phyloP scores from a whole-genome alignment of 2,888 invertebrate genomes.

The Salpingus planirostris region DNA sequence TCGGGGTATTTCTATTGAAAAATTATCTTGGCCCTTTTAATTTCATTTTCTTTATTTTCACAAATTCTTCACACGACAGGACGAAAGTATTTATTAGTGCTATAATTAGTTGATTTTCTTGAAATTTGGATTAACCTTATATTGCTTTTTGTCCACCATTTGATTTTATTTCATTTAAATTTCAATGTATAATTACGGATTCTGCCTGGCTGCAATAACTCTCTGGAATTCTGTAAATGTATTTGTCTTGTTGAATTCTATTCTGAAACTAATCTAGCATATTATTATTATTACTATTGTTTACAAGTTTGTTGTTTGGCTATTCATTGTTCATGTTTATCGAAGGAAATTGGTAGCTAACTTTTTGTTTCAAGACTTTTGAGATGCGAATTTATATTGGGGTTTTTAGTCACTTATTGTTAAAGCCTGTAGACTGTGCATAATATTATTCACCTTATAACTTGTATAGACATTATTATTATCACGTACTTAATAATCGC shows the following conservation, averaged over 20 bases:
- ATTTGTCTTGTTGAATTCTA: constrained; percentile 21
- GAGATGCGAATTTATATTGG: constrained; percentile 17
- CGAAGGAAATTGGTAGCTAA: constrained; percentile 25
- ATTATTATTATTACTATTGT: constrained; percentile 18
- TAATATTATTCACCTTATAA: constrained; percentile 9
- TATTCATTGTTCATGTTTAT: constrained; percentile 20
- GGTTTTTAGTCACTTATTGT: constrained; percentile 23
- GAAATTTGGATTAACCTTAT: constrained; percentile 2
- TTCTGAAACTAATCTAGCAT: constrained; percentile 22
- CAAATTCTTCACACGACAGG: constrained; percentile 1
- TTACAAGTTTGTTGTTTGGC: constrained; percentile 24
- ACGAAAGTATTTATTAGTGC: too few species aligned
- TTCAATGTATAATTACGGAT: too few species aligned
- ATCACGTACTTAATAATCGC: not conserved
- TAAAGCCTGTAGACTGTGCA: constrained; percentile 33
- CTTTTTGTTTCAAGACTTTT: constrained; percentile 18
- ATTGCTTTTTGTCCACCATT: too few species aligned
- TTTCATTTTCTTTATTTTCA: constrained; percentile 2
- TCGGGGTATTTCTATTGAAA: too few species aligned
- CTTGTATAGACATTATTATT: constrained; percentile 4
- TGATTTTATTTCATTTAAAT: too few species aligned
- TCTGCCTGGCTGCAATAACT: constrained; percentile 24
- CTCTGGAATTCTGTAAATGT: constrained; percentile 18
- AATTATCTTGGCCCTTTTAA: too few species aligned
- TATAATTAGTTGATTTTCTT: constrained; percentile 6